phyloP scores from a whole-genome alignment of 2,797 vertebrate genomes.

The Sebastes matsubarae region DNA sequence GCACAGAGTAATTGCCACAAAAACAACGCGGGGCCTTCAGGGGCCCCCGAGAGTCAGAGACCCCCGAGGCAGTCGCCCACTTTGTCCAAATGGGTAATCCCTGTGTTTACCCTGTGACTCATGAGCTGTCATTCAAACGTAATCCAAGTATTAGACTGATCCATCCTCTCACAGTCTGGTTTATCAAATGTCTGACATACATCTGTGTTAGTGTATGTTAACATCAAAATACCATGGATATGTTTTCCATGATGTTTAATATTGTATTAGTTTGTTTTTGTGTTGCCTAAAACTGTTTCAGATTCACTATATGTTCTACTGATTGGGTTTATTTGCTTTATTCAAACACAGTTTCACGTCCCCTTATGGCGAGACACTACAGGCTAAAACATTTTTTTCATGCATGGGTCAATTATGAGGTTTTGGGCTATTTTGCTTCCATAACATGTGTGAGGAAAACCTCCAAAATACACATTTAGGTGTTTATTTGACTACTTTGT shows the following conservation, averaged over 20 bases:
- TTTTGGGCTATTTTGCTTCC: too few species aligned
- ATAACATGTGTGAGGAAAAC: too few species aligned
- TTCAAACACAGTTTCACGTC: background rate
- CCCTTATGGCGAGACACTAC: too few species aligned
- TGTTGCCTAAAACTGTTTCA: background rate
- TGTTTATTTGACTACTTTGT: too few species aligned
- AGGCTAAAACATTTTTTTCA: too few species aligned
- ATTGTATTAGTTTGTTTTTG: background rate
- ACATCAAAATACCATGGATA: background rate
- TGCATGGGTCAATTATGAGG: too few species aligned
- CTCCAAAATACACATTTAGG: too few species aligned
- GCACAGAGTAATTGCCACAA: conserved; percentile 1
- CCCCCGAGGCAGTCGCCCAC: background rate
- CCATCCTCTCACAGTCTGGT: background rate
- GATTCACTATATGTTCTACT: background rate
- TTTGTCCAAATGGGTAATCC: background rate
- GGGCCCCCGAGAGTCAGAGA: background rate
- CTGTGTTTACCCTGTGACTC: background rate
- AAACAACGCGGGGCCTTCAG: background rate
- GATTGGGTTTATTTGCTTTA: background rate
- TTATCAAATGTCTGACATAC: background rate
- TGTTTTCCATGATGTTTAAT: background rate
- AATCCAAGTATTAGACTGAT: background rate
- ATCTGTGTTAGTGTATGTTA: background rate
- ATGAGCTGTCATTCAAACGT: background rate